Evolutionary conservation across 1,140 invertebrate species (phyloP).

Genomic region (Cherax destructor): DNA sequence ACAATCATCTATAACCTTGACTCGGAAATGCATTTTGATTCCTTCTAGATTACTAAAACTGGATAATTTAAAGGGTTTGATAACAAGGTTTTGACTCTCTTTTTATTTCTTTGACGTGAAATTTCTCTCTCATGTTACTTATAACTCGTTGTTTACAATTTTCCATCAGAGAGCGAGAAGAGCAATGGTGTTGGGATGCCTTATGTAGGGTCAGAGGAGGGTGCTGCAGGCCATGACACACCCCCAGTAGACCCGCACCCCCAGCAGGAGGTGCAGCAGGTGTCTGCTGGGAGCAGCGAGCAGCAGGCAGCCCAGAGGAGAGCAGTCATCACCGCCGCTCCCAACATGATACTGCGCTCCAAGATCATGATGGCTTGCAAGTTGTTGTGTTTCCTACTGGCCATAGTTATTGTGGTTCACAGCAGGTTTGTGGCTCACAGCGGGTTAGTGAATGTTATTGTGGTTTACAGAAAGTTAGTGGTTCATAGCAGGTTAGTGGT

Average conservation of each 20-base stretch:
- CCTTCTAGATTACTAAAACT: too few relatives aligned
- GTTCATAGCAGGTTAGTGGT: too few relatives aligned
- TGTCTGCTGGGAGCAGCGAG: constrained; percentile 4
- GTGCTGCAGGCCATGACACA: constrained; percentile 11
- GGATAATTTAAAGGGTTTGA: too few relatives aligned
- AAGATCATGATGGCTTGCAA: constrained; percentile 50
- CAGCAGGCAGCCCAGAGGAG: background rate
- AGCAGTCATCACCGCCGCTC: background rate
- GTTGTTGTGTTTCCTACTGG: constrained; percentile 27
- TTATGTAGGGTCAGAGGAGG: constrained; percentile 53
- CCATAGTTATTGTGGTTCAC: constrained; percentile 36
- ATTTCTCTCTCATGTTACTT: background rate
- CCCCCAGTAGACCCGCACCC: background rate
- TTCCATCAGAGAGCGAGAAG: constrained; percentile 13
- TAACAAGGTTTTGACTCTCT: constrained; percentile 12
- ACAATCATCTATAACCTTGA: constrained; percentile 8
- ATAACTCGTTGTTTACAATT: constrained; percentile 46
- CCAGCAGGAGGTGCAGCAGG: constrained; percentile 2
- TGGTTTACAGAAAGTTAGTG: background rate
- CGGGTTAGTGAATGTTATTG: background rate
- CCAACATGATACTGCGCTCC: background rate
- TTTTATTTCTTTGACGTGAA: constrained; percentile 27
- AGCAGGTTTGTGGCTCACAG: constrained; percentile 41
- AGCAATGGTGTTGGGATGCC: constrained; percentile 64
- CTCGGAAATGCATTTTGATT: too few relatives aligned